Base-by-base conservation (phyloP, 2,797 vertebrate species). In the Macropus fuliginosus region DNA sequence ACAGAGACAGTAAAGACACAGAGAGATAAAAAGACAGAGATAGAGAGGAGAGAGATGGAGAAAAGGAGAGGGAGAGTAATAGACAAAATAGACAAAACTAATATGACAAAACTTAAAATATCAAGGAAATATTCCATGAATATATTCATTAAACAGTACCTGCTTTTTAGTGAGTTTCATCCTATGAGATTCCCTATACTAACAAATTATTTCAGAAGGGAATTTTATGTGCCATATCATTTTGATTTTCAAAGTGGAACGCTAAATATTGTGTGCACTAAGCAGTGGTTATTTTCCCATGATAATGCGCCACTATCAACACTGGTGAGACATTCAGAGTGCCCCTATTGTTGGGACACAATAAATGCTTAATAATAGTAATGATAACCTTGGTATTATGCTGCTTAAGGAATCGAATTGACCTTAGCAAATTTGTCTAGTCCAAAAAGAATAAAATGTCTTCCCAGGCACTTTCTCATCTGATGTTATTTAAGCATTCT, bases 391-490 rank as follows among this genome's bases (percentile, higher is more conserved):
- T 93, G 46, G 95, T 52, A 93, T 3, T 55, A 40, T 28, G 28
- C 18, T 27, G 50, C 91, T 96, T 92, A 95, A 95, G 55, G 40
- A 57, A 89, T 52, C 93, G 94, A 97, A 96, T 66, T 96, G 93
- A 55, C 24, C 55, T 74, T 66, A 50, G 50, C 5, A 0, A 92
- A 87, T 94, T 55, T 96, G 74, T 89, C 54, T 97, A 59, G 90
- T 96, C 52, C 29, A 34, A 52, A 81, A 96, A 97, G 74, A 96
- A 91, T 91, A 55, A 96, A 97, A 94, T 94, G 14, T 95, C 81
- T 95, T 97, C 93, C 46, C 46, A 21, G 14, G 90, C 5, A 89
- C 21, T 52, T 95, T 96, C 66, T 52, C 90, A 74, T 54, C 29
- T 59, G 55, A 89, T 91, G 90, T 90, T 34, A 50, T 87, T 46